These are phyloP conservation scores for Balearica regulorum DNA, from an alignment of 2,797 vertebrate species.

Conservation along the genomic window DNA sequence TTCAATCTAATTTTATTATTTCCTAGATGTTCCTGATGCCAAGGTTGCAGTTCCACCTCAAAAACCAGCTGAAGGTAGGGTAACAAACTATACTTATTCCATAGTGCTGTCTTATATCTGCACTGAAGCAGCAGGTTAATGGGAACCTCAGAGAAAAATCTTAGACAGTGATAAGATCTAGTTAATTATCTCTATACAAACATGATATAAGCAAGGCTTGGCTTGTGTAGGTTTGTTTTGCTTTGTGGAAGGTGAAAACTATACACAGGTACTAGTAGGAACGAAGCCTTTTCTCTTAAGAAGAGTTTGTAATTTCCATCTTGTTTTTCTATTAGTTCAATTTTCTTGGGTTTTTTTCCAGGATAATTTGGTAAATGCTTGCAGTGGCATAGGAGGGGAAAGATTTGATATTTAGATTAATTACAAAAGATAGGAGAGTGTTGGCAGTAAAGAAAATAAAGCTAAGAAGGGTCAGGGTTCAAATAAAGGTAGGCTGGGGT, in stretches of 20 bases:
- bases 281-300: not conserved
- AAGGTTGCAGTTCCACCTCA: slow-evolving; percentile 87
- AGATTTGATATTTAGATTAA: not conserved
- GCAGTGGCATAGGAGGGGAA: not conserved
- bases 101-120: not conserved
- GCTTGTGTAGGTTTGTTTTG: not conserved
- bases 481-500: not conserved
- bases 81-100: not conserved
- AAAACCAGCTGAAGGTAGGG: slow-evolving; percentile 85
- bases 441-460: not conserved
- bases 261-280: not conserved
- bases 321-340: not conserved
- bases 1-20: not conserved
- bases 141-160: not conserved
- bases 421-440: not conserved
- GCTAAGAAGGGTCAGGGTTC: not conserved
- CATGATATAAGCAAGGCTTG: not conserved
- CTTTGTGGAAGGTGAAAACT: not conserved
- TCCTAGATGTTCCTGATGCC: slow-evolving; percentile 91
- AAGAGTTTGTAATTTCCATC: not conserved
- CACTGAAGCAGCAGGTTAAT: not conserved
- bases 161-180: not conserved
- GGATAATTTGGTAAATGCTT: not conserved
- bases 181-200: not conserved
- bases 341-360: not conserved